Evolutionary conservation across 2,113 vertebrate genomes (phyloP), one percentile per base, ranked within the genome.

Genomic region (Oreochromis niloticus): DNA sequence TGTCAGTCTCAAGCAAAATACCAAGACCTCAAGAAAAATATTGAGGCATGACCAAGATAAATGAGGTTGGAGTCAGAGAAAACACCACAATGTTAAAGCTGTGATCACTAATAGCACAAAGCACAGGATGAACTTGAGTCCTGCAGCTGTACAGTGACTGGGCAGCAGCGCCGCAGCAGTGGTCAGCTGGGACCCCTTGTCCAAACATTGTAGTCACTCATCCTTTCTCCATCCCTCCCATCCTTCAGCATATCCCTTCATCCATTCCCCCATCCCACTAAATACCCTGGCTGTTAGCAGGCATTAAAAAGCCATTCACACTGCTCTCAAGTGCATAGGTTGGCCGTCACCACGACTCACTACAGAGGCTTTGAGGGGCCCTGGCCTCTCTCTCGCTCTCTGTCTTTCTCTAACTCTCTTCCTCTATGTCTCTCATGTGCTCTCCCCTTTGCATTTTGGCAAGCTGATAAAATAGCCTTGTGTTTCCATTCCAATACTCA

Each of bases 291-390:
- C 90, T 95, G 94, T 95, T 96, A 95, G 91, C 92, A 88, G 89
- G 93, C 93, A 95, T 96, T 96, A 95, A 95, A 95, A 95, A 95
- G 91, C 85, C 92, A 96, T 96, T 96, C 92, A 52, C 93, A 90
- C 94, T 84, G 84, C 82, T 90, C 88, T 87, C 88, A 78, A 92
- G 93, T 95, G 94, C 94, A 95, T 94, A 89, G 83, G 82, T 94
- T 96, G 95, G 96, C 95, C 82, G 46, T 87, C 91, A 90, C 84
- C 84, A 87, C 30, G 84, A 90, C 91, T 68, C 87, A 87, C 89
- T 91, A 57, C 85, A 91, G 90, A 88, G 93, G 79, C 91, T 91
- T 87, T 89, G 84, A 86, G 83, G 59, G 87, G 85, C 39, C 66
- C 82, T 81, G 90, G 85, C 59, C 88, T 87, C 85, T 63, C 81